Evolutionary conservation across 2,113 vertebrate genomes (phyloP).

Genomic region (Garra rufa): DNA sequence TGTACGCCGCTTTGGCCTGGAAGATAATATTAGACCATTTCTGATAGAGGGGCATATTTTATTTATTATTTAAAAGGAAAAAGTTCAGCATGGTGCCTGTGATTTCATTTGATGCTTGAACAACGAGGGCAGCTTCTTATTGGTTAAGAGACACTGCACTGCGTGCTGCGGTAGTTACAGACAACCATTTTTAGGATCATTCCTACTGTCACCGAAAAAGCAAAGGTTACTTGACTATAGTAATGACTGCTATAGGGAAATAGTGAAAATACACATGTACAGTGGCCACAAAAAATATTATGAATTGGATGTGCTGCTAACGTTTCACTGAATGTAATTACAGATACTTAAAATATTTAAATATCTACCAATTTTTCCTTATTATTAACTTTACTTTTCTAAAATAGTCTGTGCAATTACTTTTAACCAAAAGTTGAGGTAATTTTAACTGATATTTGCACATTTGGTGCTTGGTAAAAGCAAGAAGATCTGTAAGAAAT

Average conservation of each 20-base stretch:
- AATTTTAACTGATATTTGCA: neutral
- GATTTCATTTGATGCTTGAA: slow-evolving; percentile 5
- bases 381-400: neutral
- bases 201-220: neutral
- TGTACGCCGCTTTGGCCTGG: neutral
- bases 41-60: slow-evolving; percentile 23
- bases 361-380: neutral
- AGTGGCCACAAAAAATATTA: neutral
- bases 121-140: neutral
- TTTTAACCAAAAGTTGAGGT: neutral
- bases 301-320: neutral
- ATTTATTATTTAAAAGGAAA: slow-evolving; percentile 27
- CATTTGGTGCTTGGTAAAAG: no score
- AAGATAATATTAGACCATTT: slow-evolving; percentile 15
- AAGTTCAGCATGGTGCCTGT: neutral
- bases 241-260: neutral
- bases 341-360: neutral
- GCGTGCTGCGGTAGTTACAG: neutral
- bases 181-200: neutral
- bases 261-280: neutral
- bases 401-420: neutral
- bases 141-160: neutral
- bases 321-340: no score
- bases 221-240: neutral
- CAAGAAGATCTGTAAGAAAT: no score